Percentiles rank a stretch among this genome's conserved stretches.
phyloP scores from a whole-genome alignment of 2,888 invertebrate genomes.

The Ormyrus rosae region DNA sequence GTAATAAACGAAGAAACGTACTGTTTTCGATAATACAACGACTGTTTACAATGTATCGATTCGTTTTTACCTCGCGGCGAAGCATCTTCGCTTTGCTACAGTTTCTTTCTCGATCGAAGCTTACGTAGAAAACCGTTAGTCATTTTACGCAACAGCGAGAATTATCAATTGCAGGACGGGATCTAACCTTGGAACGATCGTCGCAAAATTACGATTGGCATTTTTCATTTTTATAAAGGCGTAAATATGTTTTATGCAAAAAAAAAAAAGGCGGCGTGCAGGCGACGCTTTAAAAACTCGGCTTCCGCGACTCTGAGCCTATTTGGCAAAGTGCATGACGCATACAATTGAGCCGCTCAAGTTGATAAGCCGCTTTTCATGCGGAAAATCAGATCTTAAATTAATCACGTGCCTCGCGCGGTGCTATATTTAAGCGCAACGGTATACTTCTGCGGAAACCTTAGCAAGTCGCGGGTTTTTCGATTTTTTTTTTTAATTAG shows the following conservation, averaged over 20 bases:
- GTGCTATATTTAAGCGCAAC: neutral
- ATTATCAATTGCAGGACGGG: no score
- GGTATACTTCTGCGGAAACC: no score
- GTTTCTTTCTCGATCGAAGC: neutral
- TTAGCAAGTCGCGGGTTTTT: no score
- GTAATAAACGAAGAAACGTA: no score
- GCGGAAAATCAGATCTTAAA: constrained; percentile 17
- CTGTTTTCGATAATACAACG: no score
- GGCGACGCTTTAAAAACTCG: no score
- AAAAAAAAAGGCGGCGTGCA: constrained; percentile 4
- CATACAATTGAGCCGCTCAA: constrained; percentile 3
- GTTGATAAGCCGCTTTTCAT: constrained; percentile 36
- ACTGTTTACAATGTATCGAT: neutral
- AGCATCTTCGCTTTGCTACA: neutral
- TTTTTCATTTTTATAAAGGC: no score
- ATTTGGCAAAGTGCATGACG: constrained; percentile 22
- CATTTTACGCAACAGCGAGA: no score
- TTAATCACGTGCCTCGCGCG: neutral
- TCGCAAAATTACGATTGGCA: no score
- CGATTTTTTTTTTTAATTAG: no score
- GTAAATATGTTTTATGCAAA: constrained; percentile 13
- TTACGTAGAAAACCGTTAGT: neutral
- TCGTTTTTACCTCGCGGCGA: no score
- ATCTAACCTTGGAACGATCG: no score
- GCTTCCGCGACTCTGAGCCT: neutral